phyloP scores from a whole-genome alignment of 2,113 vertebrate species.

The Puntigrus tetrazona region DNA sequence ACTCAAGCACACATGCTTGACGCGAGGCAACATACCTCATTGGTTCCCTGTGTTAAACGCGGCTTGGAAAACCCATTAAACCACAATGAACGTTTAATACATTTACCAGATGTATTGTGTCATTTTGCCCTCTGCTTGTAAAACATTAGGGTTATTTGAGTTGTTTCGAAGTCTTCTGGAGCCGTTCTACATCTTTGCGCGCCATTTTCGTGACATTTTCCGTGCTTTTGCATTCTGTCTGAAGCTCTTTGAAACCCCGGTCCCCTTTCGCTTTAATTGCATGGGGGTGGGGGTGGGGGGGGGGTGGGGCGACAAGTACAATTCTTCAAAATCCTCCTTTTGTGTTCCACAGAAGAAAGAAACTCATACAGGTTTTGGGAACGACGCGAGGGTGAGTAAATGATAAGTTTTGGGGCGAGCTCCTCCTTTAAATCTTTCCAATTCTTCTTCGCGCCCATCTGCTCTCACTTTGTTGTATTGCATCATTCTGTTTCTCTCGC shows the following conservation, averaged over 20 bases:
- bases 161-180: not conserved
- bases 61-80: not conserved
- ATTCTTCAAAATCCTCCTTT: not conserved
- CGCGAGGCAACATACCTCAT: not conserved
- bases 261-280: not conserved
- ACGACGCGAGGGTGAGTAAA: not conserved
- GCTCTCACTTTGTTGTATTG: slow-evolving; percentile 26
- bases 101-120: not conserved
- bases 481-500: slow-evolving; percentile 7
- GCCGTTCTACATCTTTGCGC: not conserved
- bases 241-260: not conserved
- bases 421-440: slow-evolving; percentile 21
- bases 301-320: too few relatives aligned
- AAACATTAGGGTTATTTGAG: not conserved
- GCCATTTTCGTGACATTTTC: not conserved
- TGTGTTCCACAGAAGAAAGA: slow-evolving; percentile 10
- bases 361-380: not conserved
- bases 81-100: not conserved
- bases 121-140: not conserved
- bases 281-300: not conserved
- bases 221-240: not conserved
- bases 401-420: not conserved
- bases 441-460: slow-evolving; percentile 7
- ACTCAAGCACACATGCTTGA: too few relatives aligned
- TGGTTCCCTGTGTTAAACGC: not conserved